Evolutionary conservation across 2,797 vertebrate genomes (phyloP).

Genomic region (Yasuhikotakia modesta): DNA sequence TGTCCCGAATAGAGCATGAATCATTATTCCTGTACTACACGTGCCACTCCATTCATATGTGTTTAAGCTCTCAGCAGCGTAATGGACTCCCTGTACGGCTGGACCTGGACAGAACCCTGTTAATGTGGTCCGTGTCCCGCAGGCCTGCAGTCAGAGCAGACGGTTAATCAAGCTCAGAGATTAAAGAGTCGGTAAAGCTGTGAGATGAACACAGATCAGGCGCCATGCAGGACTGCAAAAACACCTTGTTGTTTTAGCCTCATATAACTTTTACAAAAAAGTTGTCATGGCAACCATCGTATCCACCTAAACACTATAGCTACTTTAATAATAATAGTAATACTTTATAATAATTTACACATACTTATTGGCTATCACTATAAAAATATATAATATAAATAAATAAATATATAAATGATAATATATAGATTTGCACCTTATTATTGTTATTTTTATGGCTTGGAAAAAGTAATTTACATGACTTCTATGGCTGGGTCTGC

Average conservation of each 20-base stretch:
- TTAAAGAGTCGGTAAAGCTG: constrained; percentile 80
- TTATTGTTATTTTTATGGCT: neutral
- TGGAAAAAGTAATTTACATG: neutral
- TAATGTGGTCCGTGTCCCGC: constrained; percentile 66
- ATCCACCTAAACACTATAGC: neutral
- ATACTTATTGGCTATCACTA: neutral
- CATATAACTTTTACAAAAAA: neutral
- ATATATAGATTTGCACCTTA: too few species aligned
- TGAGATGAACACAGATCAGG: constrained; percentile 76
- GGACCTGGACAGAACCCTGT: constrained; percentile 78
- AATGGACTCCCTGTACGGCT: constrained; percentile 15
- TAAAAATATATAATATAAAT: too few species aligned
- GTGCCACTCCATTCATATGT: constrained; percentile 20
- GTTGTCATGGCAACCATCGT: neutral
- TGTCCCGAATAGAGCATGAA: constrained; percentile 22
- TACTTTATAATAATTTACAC: too few species aligned
- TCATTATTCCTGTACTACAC: constrained; percentile 22
- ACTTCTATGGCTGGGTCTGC: neutral
- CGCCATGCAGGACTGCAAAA: constrained; percentile 68
- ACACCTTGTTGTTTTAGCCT: constrained; percentile 4
- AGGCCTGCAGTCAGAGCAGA: constrained; percentile 60
- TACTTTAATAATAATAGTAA: too few species aligned
- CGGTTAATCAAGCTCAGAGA: constrained; percentile 85
- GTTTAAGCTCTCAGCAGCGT: constrained; percentile 31
- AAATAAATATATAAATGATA: too few species aligned